phyloP scores from a whole-genome alignment of 1,140 invertebrate species.

The Spodoptera litura region DNA sequence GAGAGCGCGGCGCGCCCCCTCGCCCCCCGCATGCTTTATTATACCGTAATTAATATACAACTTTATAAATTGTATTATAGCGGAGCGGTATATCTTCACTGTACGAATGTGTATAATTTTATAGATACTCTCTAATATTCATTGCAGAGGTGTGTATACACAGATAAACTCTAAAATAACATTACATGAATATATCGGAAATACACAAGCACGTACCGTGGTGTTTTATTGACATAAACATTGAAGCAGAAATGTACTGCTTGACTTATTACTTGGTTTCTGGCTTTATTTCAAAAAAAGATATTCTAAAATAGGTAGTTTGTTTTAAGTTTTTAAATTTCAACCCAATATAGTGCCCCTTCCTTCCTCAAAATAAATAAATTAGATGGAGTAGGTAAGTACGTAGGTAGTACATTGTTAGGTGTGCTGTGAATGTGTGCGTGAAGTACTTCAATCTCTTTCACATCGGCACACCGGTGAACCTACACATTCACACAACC shows the following conservation, averaged over 20 bases:
- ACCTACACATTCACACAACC: constrained; percentile 64
- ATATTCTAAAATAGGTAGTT: constrained; percentile 23
- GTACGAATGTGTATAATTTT: constrained; percentile 38
- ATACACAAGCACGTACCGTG: constrained; percentile 44
- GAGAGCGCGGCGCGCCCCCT: constrained; percentile 84
- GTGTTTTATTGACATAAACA: constrained; percentile 50
- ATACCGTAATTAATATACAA: constrained; percentile 86
- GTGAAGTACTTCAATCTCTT: constrained; percentile 76
- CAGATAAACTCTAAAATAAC: constrained; percentile 40
- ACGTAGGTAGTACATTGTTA: constrained; percentile 48
- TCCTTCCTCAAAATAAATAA: constrained; percentile 65
- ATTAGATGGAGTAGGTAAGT: constrained; percentile 53
- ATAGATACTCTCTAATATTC: constrained; percentile 32
- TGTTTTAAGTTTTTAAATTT: constrained; percentile 56
- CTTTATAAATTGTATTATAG: constrained; percentile 80
- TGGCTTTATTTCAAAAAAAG: neutral
- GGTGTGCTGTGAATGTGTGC: constrained; percentile 59
- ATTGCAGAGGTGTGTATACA: constrained; percentile 37
- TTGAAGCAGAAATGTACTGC: constrained; percentile 41
- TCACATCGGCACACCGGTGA: constrained; percentile 58
- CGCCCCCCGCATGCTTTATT: constrained; percentile 85
- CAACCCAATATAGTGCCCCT: constrained; percentile 65
- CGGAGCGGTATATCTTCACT: constrained; percentile 53
- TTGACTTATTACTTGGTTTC: constrained; percentile 30
- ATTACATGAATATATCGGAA: constrained; percentile 38